Conservation (phyloP, 2,797 vertebrate species). For the Jordanella pulchra region DNA sequence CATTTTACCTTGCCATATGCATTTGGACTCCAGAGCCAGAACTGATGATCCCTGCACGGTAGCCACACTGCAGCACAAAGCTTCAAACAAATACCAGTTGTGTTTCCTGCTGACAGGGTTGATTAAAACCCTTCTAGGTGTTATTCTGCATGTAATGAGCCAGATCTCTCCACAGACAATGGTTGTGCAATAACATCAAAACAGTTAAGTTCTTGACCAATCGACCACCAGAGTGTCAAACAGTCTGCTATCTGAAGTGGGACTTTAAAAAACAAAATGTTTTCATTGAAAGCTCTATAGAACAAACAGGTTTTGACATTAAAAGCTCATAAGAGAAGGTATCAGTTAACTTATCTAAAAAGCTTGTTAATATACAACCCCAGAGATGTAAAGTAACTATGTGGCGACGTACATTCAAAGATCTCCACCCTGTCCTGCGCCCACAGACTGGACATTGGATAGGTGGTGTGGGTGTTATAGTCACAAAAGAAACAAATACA, state of each 20-base stretch:
- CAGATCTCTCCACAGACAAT: conserved; percentile 37
- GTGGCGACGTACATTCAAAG: conserved; percentile 8
- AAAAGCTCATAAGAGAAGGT: background rate
- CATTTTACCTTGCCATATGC: conserved; percentile 42
- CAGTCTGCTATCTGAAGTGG: background rate
- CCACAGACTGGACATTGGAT: conserved; percentile 10
- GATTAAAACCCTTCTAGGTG: conserved; percentile 60
- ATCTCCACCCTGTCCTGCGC: conserved; percentile 28
- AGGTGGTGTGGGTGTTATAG: background rate
- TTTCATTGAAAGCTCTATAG: background rate
- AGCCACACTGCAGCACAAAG: conserved; percentile 16
- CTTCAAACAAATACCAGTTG: conserved; percentile 28
- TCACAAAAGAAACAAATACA: background rate
- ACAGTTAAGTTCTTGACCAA: background rate
- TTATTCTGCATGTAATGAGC: conserved; percentile 43
- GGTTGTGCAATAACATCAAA: conserved; percentile 20
- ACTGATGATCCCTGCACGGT: conserved; percentile 53
- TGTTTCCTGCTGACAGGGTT: conserved; percentile 42
- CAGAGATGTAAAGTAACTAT: conserved; percentile 27
- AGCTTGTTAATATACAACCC: conserved; percentile 6
- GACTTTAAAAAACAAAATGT: background rate
- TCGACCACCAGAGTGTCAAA: background rate
- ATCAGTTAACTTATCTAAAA: background rate
- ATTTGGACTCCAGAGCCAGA: conserved; percentile 43
- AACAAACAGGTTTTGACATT: background rate